Conservation (phyloP, 2,888 invertebrate species). For the Chironomus tentans region DNA sequence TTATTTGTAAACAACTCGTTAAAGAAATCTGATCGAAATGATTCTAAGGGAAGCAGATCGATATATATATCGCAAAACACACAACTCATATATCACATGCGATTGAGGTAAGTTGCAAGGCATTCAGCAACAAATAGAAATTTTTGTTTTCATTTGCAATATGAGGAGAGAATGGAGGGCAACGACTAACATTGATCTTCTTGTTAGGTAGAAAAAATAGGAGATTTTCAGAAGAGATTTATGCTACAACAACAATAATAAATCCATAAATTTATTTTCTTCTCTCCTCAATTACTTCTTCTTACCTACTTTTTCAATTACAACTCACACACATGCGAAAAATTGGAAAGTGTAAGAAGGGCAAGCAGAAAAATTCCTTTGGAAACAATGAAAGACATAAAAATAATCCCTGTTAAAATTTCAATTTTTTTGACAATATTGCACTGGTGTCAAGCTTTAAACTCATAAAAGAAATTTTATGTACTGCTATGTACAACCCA, state of each 20-base stretch:
- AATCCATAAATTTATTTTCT: slow-evolving; percentile 24
- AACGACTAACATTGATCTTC: slow-evolving; percentile 3
- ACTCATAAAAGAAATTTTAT: neutral
- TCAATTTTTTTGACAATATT: neutral
- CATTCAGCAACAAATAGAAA: too few relatives aligned
- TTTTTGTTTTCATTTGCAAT: neutral
- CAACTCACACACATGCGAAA: neutral
- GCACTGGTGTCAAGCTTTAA: neutral
- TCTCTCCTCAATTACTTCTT: neutral
- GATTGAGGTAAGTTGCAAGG: too few relatives aligned
- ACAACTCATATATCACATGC: too few relatives aligned
- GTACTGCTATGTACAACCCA: neutral
- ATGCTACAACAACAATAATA: slow-evolving; percentile 24
- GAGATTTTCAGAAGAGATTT: neutral
- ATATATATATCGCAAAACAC: too few relatives aligned
- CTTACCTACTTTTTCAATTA: neutral
- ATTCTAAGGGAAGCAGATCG: too few relatives aligned
- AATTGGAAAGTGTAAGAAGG: neutral
- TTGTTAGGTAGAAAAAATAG: slow-evolving; percentile 24
- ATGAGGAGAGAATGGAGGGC: neutral
- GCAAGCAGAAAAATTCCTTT: too few relatives aligned
- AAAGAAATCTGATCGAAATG: too few relatives aligned
- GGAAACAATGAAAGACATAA: too few relatives aligned
- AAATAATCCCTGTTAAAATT: too few relatives aligned
- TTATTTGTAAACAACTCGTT: too few relatives aligned